Conservation (phyloP, 2,888 invertebrate species). For the Tenthredo distinguenda region DNA sequence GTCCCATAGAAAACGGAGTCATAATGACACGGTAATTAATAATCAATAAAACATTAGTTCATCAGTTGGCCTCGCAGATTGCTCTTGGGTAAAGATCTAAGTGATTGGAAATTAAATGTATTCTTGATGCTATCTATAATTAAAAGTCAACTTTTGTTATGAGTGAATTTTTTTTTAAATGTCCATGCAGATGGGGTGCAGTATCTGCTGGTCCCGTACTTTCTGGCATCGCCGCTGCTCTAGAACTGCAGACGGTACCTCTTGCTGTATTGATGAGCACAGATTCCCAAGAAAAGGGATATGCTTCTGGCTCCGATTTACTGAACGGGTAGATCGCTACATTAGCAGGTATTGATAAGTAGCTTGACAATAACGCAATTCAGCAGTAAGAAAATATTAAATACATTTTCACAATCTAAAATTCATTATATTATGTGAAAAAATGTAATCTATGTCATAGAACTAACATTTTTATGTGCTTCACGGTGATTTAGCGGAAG, state of each 20-base stretch:
- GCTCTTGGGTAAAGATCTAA: background rate
- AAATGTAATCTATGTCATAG: background rate
- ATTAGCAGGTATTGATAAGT: constrained; percentile 78
- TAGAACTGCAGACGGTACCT: constrained; percentile 82
- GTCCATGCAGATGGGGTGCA: constrained; percentile 81
- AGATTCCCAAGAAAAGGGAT: constrained; percentile 63
- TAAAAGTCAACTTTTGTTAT: too few species aligned
- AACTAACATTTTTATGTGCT: constrained; percentile 22
- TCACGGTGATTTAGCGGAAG: constrained; percentile 88
- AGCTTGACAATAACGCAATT: background rate
- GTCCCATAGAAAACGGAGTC: constrained; percentile 86
- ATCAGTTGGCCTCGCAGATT: too few species aligned
- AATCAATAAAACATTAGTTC: too few species aligned
- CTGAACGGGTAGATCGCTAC: constrained; percentile 85
- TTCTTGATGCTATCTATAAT: too few species aligned
- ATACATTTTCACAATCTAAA: background rate
- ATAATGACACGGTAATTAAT: constrained; percentile 80
- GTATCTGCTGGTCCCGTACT: constrained; percentile 85
- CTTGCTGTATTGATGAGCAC: constrained; percentile 78
- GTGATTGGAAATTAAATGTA: too few species aligned
- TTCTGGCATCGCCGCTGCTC: constrained; percentile 87
- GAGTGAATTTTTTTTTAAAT: too few species aligned
- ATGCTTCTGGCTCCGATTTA: constrained; percentile 68
- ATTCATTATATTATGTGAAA: background rate
- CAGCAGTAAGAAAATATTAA: background rate